phyloP scores from a whole-genome alignment of 2,888 invertebrate genomes.

The Aquatica leii region DNA sequence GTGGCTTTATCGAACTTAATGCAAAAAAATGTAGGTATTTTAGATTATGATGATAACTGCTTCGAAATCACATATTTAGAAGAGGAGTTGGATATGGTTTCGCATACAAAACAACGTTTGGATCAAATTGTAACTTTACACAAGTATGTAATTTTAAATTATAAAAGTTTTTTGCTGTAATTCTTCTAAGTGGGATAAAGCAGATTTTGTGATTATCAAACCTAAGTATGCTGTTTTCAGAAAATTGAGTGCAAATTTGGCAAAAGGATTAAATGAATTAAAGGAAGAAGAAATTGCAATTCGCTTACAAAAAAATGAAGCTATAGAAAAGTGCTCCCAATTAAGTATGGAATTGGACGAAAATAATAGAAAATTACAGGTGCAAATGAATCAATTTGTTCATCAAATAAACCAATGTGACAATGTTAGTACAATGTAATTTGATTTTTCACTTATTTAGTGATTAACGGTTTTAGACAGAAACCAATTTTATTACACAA shows the following conservation, averaged over 20 bases:
- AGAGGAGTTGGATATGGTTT: conserved; percentile 44
- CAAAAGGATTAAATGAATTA: conserved; percentile 37
- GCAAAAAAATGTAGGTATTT: conserved; percentile 45
- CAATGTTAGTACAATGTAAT: conserved; percentile 35
- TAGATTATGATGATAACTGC: conserved; percentile 45
- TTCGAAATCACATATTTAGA: conserved; percentile 47
- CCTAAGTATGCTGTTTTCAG: conserved; percentile 22
- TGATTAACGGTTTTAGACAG: not conserved
- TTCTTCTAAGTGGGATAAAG: not conserved
- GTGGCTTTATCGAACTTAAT: conserved; percentile 42
- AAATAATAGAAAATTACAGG: conserved; percentile 43
- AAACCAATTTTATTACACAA: no score
- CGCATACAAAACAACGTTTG: conserved; percentile 11
- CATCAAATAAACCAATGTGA: conserved; percentile 43
- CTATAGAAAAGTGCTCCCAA: conserved; percentile 43
- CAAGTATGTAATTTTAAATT: no score
- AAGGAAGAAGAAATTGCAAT: conserved; percentile 42
- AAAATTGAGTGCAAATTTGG: conserved; percentile 39
- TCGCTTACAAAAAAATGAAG: conserved; percentile 39
- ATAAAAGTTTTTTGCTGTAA: no score
- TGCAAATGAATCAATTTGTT: conserved; percentile 45
- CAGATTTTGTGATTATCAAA: not conserved
- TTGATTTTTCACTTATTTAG: not conserved
- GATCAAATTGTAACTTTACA: conserved; percentile 19
- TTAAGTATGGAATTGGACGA: conserved; percentile 45